These are phyloP conservation scores for Limosa lapponica DNA, from an alignment of 2,797 vertebrate species.

Conservation along the genomic window DNA sequence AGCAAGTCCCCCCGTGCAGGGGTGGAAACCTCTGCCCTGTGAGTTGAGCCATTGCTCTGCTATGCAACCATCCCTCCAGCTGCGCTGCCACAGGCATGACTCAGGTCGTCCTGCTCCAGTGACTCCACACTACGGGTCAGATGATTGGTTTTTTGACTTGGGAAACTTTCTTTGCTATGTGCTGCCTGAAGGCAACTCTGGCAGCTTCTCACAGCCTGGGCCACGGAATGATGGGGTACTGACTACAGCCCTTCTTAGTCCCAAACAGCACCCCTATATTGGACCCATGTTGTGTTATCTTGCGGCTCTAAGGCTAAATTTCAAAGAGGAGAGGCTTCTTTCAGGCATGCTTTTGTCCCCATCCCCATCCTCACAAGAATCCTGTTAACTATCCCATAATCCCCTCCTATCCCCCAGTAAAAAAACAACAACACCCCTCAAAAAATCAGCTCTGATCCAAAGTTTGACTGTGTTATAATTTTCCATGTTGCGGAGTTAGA, in stretches of 20 bases:
- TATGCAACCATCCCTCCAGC: neutral
- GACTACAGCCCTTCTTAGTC: neutral
- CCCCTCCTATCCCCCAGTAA: neutral
- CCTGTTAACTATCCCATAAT: neutral
- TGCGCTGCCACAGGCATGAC: neutral
- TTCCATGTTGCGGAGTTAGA: neutral
- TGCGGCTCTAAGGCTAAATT: neutral
- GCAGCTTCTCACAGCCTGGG: neutral
- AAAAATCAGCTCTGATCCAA: neutral
- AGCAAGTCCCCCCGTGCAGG: neutral
- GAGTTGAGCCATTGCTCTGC: neutral
- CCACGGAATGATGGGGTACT: neutral
- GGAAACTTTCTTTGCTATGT: neutral
- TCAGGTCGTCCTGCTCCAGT: neutral
- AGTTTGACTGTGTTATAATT: neutral
- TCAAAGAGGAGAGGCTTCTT: neutral
- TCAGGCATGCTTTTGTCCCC: neutral
- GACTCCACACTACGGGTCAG: neutral
- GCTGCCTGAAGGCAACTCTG: neutral
- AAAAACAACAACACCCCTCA: fast-evolving
- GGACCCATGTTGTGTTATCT: neutral
- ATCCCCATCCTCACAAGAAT: neutral
- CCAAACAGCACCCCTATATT: neutral
- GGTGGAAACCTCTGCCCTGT: neutral
- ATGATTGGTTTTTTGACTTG: neutral